These are phyloP conservation scores for Circaetus cinerascens DNA, from an alignment of 2,113 vertebrate genomes.

Conservation along the genomic window DNA sequence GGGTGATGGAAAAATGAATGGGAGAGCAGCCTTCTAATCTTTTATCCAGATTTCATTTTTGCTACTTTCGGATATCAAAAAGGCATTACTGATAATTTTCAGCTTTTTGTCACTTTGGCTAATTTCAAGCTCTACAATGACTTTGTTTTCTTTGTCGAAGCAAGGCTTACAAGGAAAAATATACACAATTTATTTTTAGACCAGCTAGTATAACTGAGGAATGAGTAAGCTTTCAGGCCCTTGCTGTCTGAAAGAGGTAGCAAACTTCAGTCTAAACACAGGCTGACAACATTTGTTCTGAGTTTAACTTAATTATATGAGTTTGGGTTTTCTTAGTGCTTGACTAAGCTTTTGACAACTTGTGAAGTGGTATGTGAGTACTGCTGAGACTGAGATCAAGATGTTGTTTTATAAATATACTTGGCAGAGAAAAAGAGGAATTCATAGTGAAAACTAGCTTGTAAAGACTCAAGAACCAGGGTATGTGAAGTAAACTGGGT, in stretches of 20 bases:
- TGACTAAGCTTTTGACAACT: conserved; percentile 52
- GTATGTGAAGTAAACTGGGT: neutral
- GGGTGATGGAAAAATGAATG: neutral
- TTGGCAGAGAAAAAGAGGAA: conserved; percentile 16
- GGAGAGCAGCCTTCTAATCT: neutral
- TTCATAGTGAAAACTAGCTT: conserved; percentile 8
- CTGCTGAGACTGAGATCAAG: conserved; percentile 25
- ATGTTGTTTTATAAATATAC: conserved; percentile 49
- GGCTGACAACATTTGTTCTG: neutral
- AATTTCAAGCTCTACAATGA: neutral
- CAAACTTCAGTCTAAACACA: neutral
- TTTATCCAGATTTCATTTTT: neutral
- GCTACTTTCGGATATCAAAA: neutral
- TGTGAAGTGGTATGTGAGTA: conserved; percentile 24
- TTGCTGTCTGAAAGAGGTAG: neutral
- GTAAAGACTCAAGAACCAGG: neutral
- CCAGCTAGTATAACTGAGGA: neutral
- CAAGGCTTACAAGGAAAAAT: neutral
- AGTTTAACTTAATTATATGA: conserved; percentile 41
- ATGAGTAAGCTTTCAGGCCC: neutral
- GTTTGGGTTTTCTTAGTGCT: conserved; percentile 30
- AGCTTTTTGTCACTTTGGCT: neutral
- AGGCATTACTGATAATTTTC: neutral
- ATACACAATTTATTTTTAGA: neutral
- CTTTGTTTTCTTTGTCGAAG: neutral